These are phyloP conservation scores for Bucorvus abyssinicus DNA, from an alignment of 2,797 vertebrate genomes.

Conservation along the genomic window DNA sequence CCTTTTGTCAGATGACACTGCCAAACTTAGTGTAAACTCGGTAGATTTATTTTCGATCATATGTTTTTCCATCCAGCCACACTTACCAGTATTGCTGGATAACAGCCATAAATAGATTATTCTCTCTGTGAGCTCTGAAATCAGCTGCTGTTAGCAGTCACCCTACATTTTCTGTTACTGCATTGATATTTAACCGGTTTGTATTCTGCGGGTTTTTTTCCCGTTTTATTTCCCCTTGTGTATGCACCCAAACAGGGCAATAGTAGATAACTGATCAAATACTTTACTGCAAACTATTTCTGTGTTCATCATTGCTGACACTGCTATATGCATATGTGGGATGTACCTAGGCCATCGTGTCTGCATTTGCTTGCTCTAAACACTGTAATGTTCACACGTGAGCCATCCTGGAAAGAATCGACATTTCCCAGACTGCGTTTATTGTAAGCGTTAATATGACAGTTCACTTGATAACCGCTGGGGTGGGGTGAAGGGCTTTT, in stretches of 20 bases:
- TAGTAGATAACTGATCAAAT: not conserved
- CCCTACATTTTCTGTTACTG: not conserved
- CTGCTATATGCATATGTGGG: not conserved
- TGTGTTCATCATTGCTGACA: not conserved
- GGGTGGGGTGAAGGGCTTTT: not conserved
- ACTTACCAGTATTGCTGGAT: not conserved
- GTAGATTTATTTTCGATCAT: not conserved
- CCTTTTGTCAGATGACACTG: fast-evolving
- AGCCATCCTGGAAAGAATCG: not conserved
- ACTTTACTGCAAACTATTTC: not conserved
- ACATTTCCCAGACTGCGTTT: not conserved
- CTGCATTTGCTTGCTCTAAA: not conserved
- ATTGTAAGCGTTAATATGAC: not conserved
- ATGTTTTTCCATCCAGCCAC: not conserved
- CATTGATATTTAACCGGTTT: not conserved
- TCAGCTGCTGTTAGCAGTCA: not conserved
- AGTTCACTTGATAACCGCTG: not conserved
- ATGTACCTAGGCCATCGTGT: not conserved
- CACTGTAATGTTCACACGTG: not conserved
- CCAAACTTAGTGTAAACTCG: not conserved
- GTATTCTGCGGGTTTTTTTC: too few species aligned
- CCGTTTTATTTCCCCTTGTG: not conserved
- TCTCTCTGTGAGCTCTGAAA: not conserved
- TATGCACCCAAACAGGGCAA: not conserved
- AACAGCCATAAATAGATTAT: not conserved